Percentiles rank a stretch among this genome's conserved stretches.
Conservation (phyloP, 2,113 vertebrate genomes). For the Pituophis catenifer region DNA sequence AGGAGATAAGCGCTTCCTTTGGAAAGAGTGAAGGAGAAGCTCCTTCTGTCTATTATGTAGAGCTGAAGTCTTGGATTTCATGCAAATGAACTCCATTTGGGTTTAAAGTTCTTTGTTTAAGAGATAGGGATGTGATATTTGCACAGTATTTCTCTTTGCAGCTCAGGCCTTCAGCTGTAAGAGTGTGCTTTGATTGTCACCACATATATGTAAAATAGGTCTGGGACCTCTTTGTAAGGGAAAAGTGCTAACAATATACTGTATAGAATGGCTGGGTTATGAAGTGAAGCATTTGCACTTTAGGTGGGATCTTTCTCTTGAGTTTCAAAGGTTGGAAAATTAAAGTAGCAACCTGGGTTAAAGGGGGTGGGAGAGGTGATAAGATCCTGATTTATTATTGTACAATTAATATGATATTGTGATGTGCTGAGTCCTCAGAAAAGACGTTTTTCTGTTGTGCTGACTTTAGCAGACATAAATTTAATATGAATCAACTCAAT, state of each 20-base stretch:
- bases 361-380: neutral
- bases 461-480: neutral
- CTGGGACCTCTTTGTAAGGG: constrained; percentile 16
- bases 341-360: constrained; percentile 22
- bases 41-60: constrained; percentile 71
- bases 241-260: constrained; percentile 12
- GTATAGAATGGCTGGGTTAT: neutral
- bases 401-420: rapidly evolving
- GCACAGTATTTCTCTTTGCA: constrained; percentile 35
- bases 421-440: neutral
- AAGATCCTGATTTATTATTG: neutral
- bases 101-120: constrained; percentile 59
- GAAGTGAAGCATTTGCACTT: neutral
- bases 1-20: constrained; percentile 70
- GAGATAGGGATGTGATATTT: constrained; percentile 49
- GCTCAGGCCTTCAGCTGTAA: neutral
- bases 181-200: neutral
- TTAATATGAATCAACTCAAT: neutral
- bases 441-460: neutral
- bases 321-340: rapidly evolving
- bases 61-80: constrained; percentile 70
- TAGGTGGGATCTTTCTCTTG: neutral
- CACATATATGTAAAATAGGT: neutral
- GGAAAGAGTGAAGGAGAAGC: constrained; percentile 62
- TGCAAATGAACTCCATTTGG: constrained; percentile 69